Percentiles rank a stretch among this genome's conserved stretches.
Evolutionary conservation across 1,140 invertebrate genomes (phyloP).

Genomic region (Arion vulgaris): DNA sequence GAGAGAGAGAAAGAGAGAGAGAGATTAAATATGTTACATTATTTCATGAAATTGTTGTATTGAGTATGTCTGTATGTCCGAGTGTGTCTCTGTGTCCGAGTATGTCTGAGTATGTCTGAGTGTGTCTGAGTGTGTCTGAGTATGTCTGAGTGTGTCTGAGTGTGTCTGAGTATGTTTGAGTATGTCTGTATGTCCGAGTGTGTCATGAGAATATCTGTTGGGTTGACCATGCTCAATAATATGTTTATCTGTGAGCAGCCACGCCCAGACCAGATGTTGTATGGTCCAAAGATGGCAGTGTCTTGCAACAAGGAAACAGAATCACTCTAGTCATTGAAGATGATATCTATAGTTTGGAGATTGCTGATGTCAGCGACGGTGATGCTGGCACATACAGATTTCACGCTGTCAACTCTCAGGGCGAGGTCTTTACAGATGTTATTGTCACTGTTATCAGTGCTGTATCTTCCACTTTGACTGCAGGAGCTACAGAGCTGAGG

Average conservation of each 20-base stretch:
- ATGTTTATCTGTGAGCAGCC: constrained; percentile 48
- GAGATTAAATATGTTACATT: too few species aligned
- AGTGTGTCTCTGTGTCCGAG: too few species aligned
- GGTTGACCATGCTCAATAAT: too few species aligned
- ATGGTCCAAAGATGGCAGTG: constrained; percentile 69
- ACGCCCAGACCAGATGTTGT: constrained; percentile 64
- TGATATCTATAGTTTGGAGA: constrained; percentile 54
- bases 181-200: too few species aligned
- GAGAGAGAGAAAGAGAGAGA: too few species aligned
- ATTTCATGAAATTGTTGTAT: too few species aligned
- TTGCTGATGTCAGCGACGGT: constrained; percentile 43
- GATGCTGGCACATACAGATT: constrained; percentile 65
- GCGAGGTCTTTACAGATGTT: constrained; percentile 51
- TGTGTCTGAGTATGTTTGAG: too few species aligned
- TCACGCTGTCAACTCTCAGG: constrained; percentile 59
- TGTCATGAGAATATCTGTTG: too few species aligned
- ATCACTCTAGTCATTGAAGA: constrained; percentile 49
- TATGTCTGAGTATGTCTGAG: too few species aligned
- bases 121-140: too few species aligned
- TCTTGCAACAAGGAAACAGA: constrained; percentile 47
- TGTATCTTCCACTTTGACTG: not conserved
- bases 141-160: too few species aligned
- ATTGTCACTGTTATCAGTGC: constrained; percentile 49
- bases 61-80: too few species aligned
- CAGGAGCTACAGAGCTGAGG: not conserved